Evolutionary conservation across 2,797 vertebrate genomes (phyloP).

Genomic region (Balearica regulorum): DNA sequence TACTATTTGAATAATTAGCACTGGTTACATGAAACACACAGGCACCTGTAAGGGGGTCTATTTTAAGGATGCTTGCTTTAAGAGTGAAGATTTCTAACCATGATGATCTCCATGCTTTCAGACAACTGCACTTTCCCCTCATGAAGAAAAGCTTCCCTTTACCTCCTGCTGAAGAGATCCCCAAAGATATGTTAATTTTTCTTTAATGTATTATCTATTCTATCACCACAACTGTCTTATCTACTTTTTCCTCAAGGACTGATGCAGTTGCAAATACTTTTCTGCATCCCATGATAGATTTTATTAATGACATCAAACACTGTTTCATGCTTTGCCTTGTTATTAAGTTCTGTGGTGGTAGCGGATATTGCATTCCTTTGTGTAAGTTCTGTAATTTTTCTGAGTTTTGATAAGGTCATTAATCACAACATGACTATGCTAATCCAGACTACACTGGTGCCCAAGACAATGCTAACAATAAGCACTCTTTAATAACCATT

Average conservation of each 20-base stretch:
- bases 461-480: background rate
- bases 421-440: slow-evolving; percentile 13
- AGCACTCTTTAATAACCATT: background rate
- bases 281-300: background rate
- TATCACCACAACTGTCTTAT: background rate
- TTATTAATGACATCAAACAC: slow-evolving; percentile 32
- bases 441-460: background rate
- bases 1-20: background rate
- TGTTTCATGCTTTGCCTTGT: slow-evolving; percentile 2
- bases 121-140: background rate
- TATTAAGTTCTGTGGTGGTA: background rate
- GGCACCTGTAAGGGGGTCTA: background rate
- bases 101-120: background rate
- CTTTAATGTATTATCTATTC: slow-evolving; percentile 10
- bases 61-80: background rate
- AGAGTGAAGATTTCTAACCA: background rate
- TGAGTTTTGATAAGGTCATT: slow-evolving; percentile 20
- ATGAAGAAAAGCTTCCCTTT: background rate
- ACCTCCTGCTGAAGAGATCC: background rate
- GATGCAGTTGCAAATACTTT: background rate
- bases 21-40: background rate
- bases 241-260: slow-evolving; percentile 1
- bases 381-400: background rate
- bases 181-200: slow-evolving; percentile 24
- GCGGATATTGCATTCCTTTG: slow-evolving; percentile 8